Base-by-base conservation (phyloP, 2,888 invertebrate genomes). In the Lamellibrachia satsuma region DNA sequence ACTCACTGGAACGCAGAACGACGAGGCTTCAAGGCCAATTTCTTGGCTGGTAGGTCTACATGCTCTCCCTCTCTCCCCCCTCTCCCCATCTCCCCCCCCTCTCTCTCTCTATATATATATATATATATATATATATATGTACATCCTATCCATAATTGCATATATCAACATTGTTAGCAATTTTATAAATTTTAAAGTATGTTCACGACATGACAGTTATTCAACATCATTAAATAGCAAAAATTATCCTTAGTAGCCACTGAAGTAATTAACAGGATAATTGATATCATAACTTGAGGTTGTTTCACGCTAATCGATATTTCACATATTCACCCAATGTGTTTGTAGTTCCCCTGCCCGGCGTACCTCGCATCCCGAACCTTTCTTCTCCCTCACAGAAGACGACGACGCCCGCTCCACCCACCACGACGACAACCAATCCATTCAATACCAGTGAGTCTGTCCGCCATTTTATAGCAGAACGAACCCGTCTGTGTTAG, bases 21-120 rank as follows among this genome's bases (percentile, higher is more conserved):
- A 91, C 52, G 91, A 11, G 91, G 91, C 15, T 91, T 91, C 91
- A 91, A 91, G 39, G 91, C 91, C 75, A 22, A 9, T 22, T 57
- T 93, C 9, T 15, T 75, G 22, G 75, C 75, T 75, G 75, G 75
- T 75, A 75, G 22, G 75, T 75, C 75, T 6, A 15, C 75, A 22
- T 3, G 39, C 39, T 39, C 39, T 39, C 39, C 39, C 39, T 39
- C 39, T 39, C 39, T 39, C 39, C 0, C 39, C 39, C 39, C 39
- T 1, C 39, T 39, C 39, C 1, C 39, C 39, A 0, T 39, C 39
- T 39, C 39, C 39, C 39, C 39, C 0, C 1, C 39, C 1, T 1
- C 39, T n/a, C n/a, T n/a, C n/a, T n/a, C n/a, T n/a, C n/a, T 39
- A 39, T 39, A 39, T 39, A 39, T 39, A 39, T 39, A 39, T 39